phyloP scores from a whole-genome alignment of 2,888 invertebrate genomes.

The Fragum whitleyi region DNA sequence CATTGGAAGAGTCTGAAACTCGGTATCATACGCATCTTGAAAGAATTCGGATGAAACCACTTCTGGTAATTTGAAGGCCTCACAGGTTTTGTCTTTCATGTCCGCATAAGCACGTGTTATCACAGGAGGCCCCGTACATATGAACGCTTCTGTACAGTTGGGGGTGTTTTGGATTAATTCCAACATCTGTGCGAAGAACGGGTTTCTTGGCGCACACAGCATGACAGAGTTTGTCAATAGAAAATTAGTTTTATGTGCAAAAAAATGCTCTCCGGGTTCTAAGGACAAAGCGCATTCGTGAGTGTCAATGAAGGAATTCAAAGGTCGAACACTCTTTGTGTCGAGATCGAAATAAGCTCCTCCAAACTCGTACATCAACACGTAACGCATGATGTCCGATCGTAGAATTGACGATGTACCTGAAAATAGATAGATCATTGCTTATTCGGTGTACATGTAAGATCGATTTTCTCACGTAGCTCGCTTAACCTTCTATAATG shows the following conservation, averaged over 20 bases:
- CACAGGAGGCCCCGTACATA: constrained; percentile 1
- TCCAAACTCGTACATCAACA: constrained; percentile 5
- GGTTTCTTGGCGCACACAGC: neutral
- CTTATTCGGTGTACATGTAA: no score
- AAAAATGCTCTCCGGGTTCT: constrained; percentile 2
- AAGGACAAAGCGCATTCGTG: neutral
- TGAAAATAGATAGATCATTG: neutral
- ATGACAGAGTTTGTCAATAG: neutral
- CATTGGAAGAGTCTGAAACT: neutral
- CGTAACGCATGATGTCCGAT: neutral
- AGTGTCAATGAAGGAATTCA: neutral
- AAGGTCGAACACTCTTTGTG: neutral
- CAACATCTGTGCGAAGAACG: neutral
- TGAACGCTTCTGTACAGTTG: neutral
- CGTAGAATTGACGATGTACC: neutral
- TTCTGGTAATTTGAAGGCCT: neutral
- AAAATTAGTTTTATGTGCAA: neutral
- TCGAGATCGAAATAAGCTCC: constrained; percentile 6
- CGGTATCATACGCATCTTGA: neutral
- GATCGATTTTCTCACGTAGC: no score
- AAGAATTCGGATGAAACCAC: neutral
- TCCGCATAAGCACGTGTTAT: neutral
- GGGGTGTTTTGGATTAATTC: neutral
- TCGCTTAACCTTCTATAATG: no score
- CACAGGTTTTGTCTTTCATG: neutral